Percentiles rank a stretch among this genome's conserved stretches.
phyloP scores from a whole-genome alignment of 2,888 invertebrate species.

The Rugalucina vietnamica region DNA sequence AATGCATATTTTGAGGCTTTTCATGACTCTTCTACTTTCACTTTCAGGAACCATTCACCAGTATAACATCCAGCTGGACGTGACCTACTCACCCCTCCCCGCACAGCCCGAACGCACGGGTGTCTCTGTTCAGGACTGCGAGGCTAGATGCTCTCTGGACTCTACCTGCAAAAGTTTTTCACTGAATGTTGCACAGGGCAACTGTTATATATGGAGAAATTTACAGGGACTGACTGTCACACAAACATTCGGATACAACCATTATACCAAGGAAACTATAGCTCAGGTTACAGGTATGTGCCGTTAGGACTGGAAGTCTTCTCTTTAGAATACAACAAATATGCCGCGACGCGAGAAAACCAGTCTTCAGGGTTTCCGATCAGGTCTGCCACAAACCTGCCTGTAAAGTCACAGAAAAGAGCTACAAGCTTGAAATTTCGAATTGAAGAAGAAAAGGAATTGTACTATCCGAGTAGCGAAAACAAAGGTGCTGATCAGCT shows the following conservation, averaged over 20 bases:
- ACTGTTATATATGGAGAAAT: slow-evolving; percentile 28
- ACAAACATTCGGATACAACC: not conserved
- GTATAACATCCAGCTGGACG: slow-evolving; percentile 38
- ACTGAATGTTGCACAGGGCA: not conserved
- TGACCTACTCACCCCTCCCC: not conserved
- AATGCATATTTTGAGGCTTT: no score
- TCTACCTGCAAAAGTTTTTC: slow-evolving; percentile 22
- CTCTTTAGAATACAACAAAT: not conserved
- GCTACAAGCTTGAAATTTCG: no score
- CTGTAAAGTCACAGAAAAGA: no score
- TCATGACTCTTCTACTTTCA: no score
- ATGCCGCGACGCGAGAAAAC: no score
- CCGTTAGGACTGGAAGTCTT: not conserved
- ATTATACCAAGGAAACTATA: slow-evolving; percentile 32
- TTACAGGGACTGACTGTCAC: not conserved
- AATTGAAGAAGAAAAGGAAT: no score
- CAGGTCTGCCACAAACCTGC: no score
- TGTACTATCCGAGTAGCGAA: no score
- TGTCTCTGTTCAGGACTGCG: slow-evolving; percentile 34
- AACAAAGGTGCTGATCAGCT: no score
- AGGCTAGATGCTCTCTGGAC: slow-evolving; percentile 12
- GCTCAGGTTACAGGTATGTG: not conserved
- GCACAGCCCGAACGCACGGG: not conserved
- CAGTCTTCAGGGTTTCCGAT: no score
- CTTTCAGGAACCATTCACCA: slow-evolving; percentile 40